phyloP scores from a whole-genome alignment of 2,113 vertebrate species.

The Ochotona curzoniae region DNA sequence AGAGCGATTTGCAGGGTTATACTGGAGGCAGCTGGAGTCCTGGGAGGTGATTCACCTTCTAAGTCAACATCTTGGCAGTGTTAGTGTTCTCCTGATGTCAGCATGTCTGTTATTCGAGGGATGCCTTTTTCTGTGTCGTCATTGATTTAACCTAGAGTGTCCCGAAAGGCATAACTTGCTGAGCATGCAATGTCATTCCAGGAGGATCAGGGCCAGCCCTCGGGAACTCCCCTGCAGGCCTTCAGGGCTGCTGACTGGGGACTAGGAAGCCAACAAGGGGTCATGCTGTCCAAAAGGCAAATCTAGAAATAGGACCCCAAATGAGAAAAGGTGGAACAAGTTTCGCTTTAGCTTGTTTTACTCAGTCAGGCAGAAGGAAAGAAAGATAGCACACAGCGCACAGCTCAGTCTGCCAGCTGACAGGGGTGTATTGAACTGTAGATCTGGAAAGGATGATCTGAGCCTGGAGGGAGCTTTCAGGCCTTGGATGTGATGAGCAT shows the following conservation, averaged over 20 bases:
- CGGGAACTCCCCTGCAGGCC: background rate
- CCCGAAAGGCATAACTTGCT: background rate
- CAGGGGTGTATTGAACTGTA: background rate
- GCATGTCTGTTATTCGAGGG: conserved; percentile 7
- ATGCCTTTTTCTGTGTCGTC: background rate
- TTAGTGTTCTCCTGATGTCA: background rate
- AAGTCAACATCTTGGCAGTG: background rate
- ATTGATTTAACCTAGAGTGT: background rate
- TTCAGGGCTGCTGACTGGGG: background rate
- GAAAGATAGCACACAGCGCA: background rate
- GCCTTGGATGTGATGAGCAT: background rate
- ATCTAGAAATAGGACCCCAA: background rate
- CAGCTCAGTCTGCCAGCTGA: background rate
- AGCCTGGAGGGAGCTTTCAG: background rate
- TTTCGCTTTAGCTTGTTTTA: conserved; percentile 1
- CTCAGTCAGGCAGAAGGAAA: background rate
- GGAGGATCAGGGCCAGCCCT: background rate
- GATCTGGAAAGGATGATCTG: background rate
- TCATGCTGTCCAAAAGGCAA: conserved; percentile 11
- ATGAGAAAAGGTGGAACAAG: background rate
- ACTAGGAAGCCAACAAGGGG: background rate
- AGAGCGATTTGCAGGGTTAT: background rate
- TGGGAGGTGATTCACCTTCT: conserved; percentile 6
- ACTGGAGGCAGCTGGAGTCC: background rate
- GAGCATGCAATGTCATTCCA: background rate